Base-by-base conservation (phyloP, 1,140 invertebrate species). In the Eupristina koningsbergeri region DNA sequence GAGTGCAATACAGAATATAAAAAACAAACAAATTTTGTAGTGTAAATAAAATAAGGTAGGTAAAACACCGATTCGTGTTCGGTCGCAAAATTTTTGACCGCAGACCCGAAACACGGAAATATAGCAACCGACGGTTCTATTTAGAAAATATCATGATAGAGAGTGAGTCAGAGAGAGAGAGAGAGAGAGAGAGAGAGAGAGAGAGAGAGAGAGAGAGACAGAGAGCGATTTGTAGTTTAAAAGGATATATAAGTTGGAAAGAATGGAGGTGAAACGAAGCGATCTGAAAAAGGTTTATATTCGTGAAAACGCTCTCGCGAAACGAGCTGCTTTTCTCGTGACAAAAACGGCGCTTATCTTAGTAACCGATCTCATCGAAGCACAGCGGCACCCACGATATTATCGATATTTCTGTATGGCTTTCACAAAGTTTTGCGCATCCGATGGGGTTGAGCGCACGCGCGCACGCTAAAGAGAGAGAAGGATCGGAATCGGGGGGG, bases 351-450 rank as follows among this genome's bases (percentile, higher is more conserved):
- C 41, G 41, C 80, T 76, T 76, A 82, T 82, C 80, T 11, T 0
- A 6, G 3, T 15, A 31, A 41, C 61, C 73, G 73, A 82, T 83
- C 81, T 77, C 17, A 34, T 13, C 71, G 67, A 11, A 47, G 67
- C 50, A 67, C 67, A 71, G 67, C 41, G 58, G 41, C 63, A 36
- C 29, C 31, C 58, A 67, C 71, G 83, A 84, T 84, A 81, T 81
- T 34, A 84, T 84, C 83, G 78, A 84, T 84, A 84, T 80, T 84
- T 81, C 83, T 74, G 77, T 53, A 75, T 58, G 83, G 83, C 58
- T 80, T 84, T 84, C 69, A 79, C 75, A 61, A 75, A 84, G 77
- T 80, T 80, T 79, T 84, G 83, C 83, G 75, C 63, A 80, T 80
- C 83, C 77, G 64, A 19, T 34, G 69, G 36, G 34, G 34, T 13